Evolutionary conservation across 2,113 vertebrate genomes (phyloP).

Genomic region (Coracopsis vasa): DNA sequence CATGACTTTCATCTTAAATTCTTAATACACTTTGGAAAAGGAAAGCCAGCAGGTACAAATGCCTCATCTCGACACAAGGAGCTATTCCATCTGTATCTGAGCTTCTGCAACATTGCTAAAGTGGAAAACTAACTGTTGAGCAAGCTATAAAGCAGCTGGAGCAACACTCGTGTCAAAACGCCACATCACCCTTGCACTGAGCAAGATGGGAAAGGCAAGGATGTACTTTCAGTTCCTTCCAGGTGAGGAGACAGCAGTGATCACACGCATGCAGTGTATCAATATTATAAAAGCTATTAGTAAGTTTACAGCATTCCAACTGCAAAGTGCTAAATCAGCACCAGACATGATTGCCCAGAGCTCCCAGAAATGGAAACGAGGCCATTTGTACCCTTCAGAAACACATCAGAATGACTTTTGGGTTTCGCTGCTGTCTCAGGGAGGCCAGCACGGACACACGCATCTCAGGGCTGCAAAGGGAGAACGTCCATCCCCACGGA

Average conservation of each 20-base stretch:
- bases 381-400: background rate
- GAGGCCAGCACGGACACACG: fast-evolving
- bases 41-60: background rate
- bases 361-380: background rate
- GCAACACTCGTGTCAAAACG: background rate
- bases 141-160: background rate
- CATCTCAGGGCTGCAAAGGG: fast-evolving
- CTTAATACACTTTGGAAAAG: background rate
- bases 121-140: background rate
- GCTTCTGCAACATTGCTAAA: fast-evolving
- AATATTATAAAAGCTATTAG: fast-evolving
- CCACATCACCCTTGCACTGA: background rate
- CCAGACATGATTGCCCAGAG: background rate
- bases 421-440: background rate
- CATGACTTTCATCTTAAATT: background rate
- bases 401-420: fast-evolving
- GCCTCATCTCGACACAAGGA: background rate
- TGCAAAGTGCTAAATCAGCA: background rate
- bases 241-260: background rate
- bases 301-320: background rate
- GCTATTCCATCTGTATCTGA: background rate
- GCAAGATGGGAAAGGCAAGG: background rate
- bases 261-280: fast-evolving
- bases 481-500: background rate
- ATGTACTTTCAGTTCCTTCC: background rate